Evolutionary conservation across 2,888 invertebrate species (phyloP).

Genomic region (Loripinus fragilis): DNA sequence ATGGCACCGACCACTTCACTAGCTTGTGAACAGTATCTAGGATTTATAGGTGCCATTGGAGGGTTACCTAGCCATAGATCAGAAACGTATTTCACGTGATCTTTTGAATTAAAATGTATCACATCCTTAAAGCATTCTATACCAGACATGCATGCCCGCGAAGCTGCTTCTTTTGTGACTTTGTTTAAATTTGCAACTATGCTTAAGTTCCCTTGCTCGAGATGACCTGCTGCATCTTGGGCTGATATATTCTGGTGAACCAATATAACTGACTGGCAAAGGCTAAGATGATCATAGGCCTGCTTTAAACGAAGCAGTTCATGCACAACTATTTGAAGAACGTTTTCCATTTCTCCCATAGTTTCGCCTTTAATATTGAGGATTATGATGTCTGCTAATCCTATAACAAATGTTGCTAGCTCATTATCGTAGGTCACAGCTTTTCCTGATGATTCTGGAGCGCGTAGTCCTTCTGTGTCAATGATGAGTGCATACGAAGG

Average conservation of each 20-base stretch:
- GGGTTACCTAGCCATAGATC: constrained; percentile 40
- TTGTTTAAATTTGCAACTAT: constrained; percentile 19
- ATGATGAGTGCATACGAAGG: constrained; percentile 28
- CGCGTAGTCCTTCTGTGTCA: constrained; percentile 51
- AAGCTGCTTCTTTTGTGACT: constrained; percentile 30
- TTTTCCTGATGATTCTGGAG: constrained; percentile 28
- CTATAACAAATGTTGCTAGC: constrained; percentile 42
- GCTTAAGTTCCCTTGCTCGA: background rate
- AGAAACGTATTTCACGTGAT: constrained; percentile 28
- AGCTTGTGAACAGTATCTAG: constrained; percentile 15
- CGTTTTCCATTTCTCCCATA: constrained; percentile 29
- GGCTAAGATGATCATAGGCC: constrained; percentile 14
- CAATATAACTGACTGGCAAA: constrained; percentile 28
- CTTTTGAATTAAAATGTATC: constrained; percentile 28
- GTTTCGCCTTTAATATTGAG: constrained; percentile 49
- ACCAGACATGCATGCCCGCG: constrained; percentile 15
- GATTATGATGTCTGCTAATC: constrained; percentile 39
- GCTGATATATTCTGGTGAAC: constrained; percentile 49
- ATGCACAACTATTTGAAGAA: constrained; percentile 43
- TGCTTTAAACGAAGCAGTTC: constrained; percentile 41
- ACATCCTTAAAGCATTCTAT: constrained; percentile 31
- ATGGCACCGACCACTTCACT: background rate
- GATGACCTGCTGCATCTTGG: constrained; percentile 5
- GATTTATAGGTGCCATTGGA: constrained; percentile 34
- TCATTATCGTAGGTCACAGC: constrained; percentile 36